Evolutionary conservation across 2,113 vertebrate genomes (phyloP).

Genomic region (Thunnus maccoyii): DNA sequence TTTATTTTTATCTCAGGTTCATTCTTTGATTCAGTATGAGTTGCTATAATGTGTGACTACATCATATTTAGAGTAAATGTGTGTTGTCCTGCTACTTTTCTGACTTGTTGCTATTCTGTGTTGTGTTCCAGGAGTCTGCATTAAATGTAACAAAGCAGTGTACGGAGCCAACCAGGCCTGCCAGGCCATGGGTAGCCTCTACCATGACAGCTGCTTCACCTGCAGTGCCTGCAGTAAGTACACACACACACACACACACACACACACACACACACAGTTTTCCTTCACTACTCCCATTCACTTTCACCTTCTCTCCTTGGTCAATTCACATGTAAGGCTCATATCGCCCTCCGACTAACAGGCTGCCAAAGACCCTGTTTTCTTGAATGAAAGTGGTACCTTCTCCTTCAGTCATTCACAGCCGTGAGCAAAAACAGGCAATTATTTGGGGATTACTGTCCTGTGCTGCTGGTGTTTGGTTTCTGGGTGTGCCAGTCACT

Average conservation of each 20-base stretch:
- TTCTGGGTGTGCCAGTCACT: constrained; percentile 74
- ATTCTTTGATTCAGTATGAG: too few species aligned
- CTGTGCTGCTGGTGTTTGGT: constrained; percentile 69
- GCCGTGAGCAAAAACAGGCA: constrained; percentile 48
- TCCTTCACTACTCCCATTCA: constrained; percentile 13
- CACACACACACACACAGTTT: constrained; percentile 18
- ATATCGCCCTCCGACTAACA: constrained; percentile 32
- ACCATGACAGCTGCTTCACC: constrained; percentile 95
- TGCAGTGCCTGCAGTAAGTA: constrained; percentile 97
- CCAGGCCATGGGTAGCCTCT: constrained; percentile 97
- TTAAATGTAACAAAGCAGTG: constrained; percentile 94
- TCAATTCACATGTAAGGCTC: background rate
- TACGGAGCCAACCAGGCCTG: constrained; percentile 95
- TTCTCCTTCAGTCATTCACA: constrained; percentile 34
- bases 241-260: constrained; percentile 25
- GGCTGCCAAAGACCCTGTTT: constrained; percentile 31
- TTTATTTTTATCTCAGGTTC: background rate
- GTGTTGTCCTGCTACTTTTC: background rate
- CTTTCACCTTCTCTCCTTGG: constrained; percentile 18
- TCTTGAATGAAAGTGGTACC: constrained; percentile 51
- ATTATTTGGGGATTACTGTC: constrained; percentile 66
- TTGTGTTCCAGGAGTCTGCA: constrained; percentile 88
- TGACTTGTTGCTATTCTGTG: constrained; percentile 27
- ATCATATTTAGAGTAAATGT: background rate
- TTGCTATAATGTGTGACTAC: background rate